Conservation (phyloP, 1,140 invertebrate species). For the Diprion similis region DNA sequence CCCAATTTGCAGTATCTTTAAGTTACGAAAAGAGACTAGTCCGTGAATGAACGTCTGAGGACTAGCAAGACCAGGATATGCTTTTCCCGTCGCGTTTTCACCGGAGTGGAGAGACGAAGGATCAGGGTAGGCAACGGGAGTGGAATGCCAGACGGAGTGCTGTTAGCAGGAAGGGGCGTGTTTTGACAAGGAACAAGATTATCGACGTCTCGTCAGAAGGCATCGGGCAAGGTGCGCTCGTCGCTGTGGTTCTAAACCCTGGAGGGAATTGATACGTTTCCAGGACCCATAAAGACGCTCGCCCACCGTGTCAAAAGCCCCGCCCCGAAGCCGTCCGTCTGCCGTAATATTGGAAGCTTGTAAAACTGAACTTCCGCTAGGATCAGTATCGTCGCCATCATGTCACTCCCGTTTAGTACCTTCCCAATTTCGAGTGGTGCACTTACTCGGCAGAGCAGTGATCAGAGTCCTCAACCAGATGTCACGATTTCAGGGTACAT, state of each 20-base stretch:
- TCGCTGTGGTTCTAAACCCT: not conserved
- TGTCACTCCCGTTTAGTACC: too few relatives aligned
- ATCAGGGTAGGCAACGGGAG: not conserved
- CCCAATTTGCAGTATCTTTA: slow-evolving; percentile 49
- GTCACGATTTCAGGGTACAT: too few relatives aligned
- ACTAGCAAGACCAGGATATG: not conserved
- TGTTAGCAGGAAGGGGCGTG: slow-evolving; percentile 24
- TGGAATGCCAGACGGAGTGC: slow-evolving; percentile 4
- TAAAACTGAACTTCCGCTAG: too few relatives aligned
- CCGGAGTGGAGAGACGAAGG: not conserved
- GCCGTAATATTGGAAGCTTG: too few relatives aligned
- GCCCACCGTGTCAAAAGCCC: not conserved
- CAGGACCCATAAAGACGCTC: not conserved
- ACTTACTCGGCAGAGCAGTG: too few relatives aligned
- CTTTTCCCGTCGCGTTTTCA: not conserved
- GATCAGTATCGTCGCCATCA: too few relatives aligned
- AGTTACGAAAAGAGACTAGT: slow-evolving; percentile 29
- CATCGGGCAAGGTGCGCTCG: not conserved
- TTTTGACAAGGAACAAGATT: slow-evolving; percentile 42
- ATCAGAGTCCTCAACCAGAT: too few relatives aligned
- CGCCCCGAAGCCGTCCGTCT: not conserved
- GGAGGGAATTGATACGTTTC: slow-evolving; percentile 1
- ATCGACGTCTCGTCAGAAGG: slow-evolving; percentile 38
- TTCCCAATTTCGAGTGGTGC: too few relatives aligned
- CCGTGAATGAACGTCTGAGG: too few relatives aligned